Conservation (phyloP, 2,797 vertebrate genomes). For the Hozukius guyotensis region DNA sequence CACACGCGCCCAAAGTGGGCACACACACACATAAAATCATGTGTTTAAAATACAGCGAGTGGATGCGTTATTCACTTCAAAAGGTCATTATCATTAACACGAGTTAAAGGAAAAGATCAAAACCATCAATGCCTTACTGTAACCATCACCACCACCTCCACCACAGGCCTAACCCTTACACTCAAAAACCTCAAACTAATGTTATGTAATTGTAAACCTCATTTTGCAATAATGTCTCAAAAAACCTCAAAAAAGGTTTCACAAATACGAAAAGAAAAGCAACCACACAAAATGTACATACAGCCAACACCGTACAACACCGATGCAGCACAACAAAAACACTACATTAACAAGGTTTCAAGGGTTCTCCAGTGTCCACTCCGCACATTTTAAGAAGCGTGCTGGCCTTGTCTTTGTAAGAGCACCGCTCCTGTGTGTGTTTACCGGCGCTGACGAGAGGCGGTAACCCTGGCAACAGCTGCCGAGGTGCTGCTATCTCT, state of each 20-base stretch:
- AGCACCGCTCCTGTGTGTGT: constrained; percentile 36
- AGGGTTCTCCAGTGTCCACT: constrained; percentile 22
- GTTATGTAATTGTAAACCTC: neutral
- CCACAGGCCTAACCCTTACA: neutral
- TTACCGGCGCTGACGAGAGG: constrained; percentile 70
- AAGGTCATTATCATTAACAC: neutral
- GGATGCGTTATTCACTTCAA: constrained; percentile 21
- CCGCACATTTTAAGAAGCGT: constrained; percentile 22
- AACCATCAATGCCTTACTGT: neutral
- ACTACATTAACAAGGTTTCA: constrained; percentile 4
- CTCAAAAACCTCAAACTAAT: neutral
- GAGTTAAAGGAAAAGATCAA: neutral
- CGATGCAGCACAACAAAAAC: neutral
- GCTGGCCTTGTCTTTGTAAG: constrained; percentile 55
- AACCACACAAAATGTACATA: neutral
- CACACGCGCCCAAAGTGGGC: neutral
- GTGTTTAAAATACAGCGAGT: constrained; percentile 18
- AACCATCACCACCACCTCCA: neutral
- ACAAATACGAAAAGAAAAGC: neutral
- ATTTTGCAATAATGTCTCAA: neutral
- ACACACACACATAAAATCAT: neutral
- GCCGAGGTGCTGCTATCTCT: constrained; percentile 66
- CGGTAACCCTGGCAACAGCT: constrained; percentile 81
- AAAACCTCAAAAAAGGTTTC: neutral
- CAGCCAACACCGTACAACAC: neutral